Evolutionary conservation across 2,888 invertebrate species (phyloP).

Genomic region (Hirudinaria manillensis): DNA sequence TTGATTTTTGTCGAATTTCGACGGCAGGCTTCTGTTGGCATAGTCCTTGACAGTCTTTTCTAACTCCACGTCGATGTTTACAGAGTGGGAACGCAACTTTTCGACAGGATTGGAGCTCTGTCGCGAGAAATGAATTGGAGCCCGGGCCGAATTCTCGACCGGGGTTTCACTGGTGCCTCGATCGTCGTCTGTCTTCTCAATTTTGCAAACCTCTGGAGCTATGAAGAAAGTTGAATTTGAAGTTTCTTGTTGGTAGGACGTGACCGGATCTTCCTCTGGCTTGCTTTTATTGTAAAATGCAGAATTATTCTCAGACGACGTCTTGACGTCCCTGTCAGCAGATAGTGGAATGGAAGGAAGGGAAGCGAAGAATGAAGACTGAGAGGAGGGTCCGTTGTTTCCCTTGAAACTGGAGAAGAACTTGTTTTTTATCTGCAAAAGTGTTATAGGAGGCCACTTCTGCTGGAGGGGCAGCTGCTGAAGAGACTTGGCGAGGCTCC

Average conservation of each 20-base stretch:
- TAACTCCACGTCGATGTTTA: no score
- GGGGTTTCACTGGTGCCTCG: background rate
- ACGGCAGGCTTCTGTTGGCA: no score
- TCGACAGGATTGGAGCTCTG: background rate
- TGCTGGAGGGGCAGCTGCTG: background rate
- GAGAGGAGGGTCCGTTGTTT: background rate
- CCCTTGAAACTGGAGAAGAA: constrained; percentile 19
- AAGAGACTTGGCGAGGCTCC: background rate
- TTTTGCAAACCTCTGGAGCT: background rate
- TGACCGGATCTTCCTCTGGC: no score
- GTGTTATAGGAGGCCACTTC: background rate
- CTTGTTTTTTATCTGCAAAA: constrained; percentile 9
- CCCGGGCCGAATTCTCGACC: background rate
- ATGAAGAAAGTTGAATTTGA: background rate
- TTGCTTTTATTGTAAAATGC: background rate
- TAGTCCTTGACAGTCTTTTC: no score
- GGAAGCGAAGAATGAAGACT: background rate
- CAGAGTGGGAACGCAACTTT: no score
- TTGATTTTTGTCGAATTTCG: no score
- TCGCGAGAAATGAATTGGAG: constrained; percentile 6
- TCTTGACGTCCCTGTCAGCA: background rate
- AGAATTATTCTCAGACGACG: background rate
- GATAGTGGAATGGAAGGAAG: background rate
- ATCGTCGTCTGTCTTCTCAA: background rate
- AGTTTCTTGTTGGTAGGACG: no score